Percentiles rank a stretch among this genome's conserved stretches.
phyloP scores from a whole-genome alignment of 2,113 vertebrate species.

The Acinonyx jubatus region DNA sequence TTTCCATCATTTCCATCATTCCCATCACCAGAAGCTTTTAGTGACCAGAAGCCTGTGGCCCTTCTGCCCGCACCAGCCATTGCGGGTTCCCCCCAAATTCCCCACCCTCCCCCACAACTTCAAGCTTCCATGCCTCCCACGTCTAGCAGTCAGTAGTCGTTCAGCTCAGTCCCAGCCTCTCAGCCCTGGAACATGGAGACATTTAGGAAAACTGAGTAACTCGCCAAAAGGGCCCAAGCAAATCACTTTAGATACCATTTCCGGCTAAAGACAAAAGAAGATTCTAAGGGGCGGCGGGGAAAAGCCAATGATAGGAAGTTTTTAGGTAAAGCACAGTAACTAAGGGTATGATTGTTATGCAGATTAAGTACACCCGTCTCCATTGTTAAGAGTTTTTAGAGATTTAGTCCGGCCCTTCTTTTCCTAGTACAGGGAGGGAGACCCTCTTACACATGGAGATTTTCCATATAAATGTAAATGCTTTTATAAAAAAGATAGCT shows the following conservation, averaged over 20 bases:
- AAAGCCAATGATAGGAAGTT: too few relatives aligned
- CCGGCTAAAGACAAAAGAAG: neutral
- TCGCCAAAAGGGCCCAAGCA: neutral
- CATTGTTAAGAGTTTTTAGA: neutral
- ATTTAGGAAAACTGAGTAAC: neutral
- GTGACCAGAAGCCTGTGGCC: neutral
- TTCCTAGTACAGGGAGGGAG: neutral
- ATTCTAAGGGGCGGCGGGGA: fast-evolving
- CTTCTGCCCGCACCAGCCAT: neutral
- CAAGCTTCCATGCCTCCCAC: neutral
- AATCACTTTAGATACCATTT: neutral
- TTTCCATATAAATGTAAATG: neutral
- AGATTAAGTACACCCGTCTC: neutral
- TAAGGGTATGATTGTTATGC: neutral
- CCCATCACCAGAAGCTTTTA: neutral
- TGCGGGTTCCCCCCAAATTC: neutral
- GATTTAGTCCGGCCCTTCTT: neutral
- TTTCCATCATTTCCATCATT: too few relatives aligned
- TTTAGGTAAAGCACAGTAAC: neutral
- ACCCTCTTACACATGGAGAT: neutral
- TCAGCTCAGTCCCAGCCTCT: neutral
- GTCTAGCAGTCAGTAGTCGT: neutral
- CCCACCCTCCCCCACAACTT: neutral
- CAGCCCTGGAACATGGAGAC: neutral
- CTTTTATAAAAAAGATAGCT: neutral